Percentiles rank a stretch among this genome's conserved stretches.
Evolutionary conservation across 2,113 vertebrate species (phyloP).

Genomic region (Mystacornis crossleyi): DNA sequence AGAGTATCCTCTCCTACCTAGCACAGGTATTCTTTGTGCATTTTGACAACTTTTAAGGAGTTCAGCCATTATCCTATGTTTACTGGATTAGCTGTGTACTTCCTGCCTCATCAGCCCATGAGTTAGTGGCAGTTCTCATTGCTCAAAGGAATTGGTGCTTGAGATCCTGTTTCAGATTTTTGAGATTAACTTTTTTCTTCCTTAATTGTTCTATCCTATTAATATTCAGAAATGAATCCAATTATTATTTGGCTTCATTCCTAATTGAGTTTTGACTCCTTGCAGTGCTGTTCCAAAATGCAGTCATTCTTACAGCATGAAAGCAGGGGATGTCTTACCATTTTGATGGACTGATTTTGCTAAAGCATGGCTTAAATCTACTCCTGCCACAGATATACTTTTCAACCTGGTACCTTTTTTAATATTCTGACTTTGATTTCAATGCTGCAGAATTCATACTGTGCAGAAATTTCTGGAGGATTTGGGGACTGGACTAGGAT

Average conservation of each 20-base stretch:
- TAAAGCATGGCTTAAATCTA: not conserved
- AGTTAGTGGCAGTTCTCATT: not conserved
- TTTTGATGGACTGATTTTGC: not conserved
- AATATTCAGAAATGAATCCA: not conserved
- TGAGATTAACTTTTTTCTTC: not conserved
- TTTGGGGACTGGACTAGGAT: not conserved
- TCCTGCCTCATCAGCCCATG: not conserved
- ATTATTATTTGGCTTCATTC: conserved; percentile 23
- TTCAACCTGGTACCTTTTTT: not conserved
- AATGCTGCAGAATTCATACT: not conserved
- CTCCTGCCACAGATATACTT: not conserved
- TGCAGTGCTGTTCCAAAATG: not conserved
- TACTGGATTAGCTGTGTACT: not conserved
- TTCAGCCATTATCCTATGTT: not conserved
- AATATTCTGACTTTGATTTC: conserved; percentile 44
- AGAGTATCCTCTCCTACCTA: not conserved
- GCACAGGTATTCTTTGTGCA: not conserved
- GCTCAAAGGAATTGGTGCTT: not conserved
- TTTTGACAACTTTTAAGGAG: not conserved
- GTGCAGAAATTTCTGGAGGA: not conserved
- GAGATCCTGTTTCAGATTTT: not conserved
- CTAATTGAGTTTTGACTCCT: conserved; percentile 3
- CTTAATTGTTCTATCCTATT: not conserved
- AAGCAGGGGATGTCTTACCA: not conserved
- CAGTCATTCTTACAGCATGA: not conserved